A percentile compares a stretch with the other conserved stretches of the same genome.
Conservation (phyloP, 53 echinoderm and acorn worm genomes). For the Holothuria leucospilota region DNA sequence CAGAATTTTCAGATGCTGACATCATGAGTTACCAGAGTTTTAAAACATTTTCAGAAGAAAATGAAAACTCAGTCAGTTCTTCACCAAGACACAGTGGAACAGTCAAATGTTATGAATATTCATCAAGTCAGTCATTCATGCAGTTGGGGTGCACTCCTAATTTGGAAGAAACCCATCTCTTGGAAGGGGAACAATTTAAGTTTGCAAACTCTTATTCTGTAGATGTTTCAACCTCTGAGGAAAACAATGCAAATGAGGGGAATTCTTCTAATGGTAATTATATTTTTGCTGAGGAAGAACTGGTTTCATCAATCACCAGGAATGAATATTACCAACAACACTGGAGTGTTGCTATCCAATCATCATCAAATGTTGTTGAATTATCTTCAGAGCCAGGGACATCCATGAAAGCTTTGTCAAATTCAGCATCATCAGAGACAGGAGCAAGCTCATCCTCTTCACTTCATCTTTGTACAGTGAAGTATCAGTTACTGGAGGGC, state of each 20-base stretch:
- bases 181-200: no score
- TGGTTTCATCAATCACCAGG: neutral
- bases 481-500: neutral
- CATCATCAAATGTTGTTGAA: neutral
- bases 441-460: neutral
- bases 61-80: neutral
- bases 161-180: no score
- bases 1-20: neutral
- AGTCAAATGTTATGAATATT: neutral
- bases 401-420: conserved; percentile 8
- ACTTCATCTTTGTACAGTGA: neutral
- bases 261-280: no score
- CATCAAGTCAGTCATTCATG: conserved; percentile 10
- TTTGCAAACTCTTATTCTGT: no score
- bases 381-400: neutral
- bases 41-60: neutral
- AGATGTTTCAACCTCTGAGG: no score
- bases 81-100: neutral
- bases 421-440: neutral
- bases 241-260: no score
- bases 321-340: neutral
- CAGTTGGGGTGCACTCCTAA: no score
- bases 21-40: neutral
- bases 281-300: neutral
- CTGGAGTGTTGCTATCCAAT: neutral